Conservation (phyloP, 2,113 vertebrate genomes). For the Chamaetylas fuelleborni region DNA sequence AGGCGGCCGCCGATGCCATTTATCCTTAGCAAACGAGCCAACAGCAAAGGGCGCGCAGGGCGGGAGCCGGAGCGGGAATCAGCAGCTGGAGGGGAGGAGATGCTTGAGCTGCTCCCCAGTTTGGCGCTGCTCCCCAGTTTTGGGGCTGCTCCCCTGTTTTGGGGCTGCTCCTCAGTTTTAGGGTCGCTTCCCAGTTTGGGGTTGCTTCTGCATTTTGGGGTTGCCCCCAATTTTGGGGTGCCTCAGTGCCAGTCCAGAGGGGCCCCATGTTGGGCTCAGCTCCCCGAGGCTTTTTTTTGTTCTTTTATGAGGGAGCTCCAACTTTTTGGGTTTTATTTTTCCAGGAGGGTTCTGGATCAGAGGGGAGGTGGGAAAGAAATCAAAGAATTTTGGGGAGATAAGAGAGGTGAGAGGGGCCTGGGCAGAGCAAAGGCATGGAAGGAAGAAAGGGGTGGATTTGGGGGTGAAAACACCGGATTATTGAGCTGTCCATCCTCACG, state of each 20-base stretch:
- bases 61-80: not conserved
- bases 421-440: not conserved
- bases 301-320: slow-evolving; percentile 21
- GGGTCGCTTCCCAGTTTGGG: not conserved
- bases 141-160: not conserved
- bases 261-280: not conserved
- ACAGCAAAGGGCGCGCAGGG: not conserved
- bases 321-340: not conserved
- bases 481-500: slow-evolving; percentile 17
- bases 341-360: not conserved
- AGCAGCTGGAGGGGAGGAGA: not conserved
- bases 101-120: not conserved
- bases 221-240: not conserved
- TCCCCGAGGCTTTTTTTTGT: not conserved
- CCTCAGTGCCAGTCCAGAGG: not conserved
- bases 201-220: too few species aligned
- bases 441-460: not conserved
- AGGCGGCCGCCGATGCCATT: slow-evolving; percentile 41
- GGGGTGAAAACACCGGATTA: not conserved
- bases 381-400: not conserved
- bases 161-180: rapidly evolving
- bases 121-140: not conserved
- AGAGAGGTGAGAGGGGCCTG: not conserved
- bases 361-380: not conserved
- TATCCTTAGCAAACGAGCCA: slow-evolving; percentile 53